These are phyloP conservation scores for Drosophila formosana DNA, from an alignment of 2,888 invertebrate genomes.

Conservation along the genomic window DNA sequence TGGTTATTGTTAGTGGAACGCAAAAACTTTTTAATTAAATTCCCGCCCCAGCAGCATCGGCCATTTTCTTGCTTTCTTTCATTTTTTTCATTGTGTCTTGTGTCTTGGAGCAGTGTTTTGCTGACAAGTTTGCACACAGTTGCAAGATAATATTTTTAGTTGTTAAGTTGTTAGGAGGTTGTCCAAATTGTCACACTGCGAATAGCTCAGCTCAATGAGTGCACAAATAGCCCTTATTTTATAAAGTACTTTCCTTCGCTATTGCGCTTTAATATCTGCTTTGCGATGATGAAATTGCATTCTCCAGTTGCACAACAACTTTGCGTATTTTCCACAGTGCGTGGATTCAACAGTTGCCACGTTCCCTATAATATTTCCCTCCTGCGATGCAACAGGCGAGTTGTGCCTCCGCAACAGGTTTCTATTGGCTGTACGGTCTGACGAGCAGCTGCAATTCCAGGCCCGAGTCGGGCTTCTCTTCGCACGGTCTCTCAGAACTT, in stretches of 20 bases:
- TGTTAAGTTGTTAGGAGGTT: slow-evolving; percentile 31
- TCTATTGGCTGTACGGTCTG: not conserved
- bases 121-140: slow-evolving; percentile 62
- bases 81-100: slow-evolving; percentile 2
- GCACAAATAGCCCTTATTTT: not conserved
- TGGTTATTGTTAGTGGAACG: slow-evolving; percentile 37
- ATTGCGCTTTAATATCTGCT: not conserved
- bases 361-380: slow-evolving; percentile 14
- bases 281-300: slow-evolving; percentile 55
- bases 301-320: slow-evolving; percentile 26
- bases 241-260: not conserved
- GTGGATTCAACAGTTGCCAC: slow-evolving; percentile 36
- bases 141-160: slow-evolving; percentile 50
- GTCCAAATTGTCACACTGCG: slow-evolving; percentile 16
- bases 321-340: slow-evolving; percentile 33
- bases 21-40: slow-evolving; percentile 77
- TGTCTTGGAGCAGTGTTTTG: slow-evolving; percentile 28
- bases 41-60: slow-evolving; percentile 41
- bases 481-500: slow-evolving; percentile 16
- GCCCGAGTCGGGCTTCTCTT: not conserved
- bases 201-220: not conserved
- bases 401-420: slow-evolving; percentile 7
- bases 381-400: slow-evolving; percentile 18
- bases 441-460: slow-evolving; percentile 3
- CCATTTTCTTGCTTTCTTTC: slow-evolving; percentile 35